Evolutionary conservation across 2,113 vertebrate genomes (phyloP), one percentile per base, ranked within the genome.

Genomic region (Hystrix cristata): DNA sequence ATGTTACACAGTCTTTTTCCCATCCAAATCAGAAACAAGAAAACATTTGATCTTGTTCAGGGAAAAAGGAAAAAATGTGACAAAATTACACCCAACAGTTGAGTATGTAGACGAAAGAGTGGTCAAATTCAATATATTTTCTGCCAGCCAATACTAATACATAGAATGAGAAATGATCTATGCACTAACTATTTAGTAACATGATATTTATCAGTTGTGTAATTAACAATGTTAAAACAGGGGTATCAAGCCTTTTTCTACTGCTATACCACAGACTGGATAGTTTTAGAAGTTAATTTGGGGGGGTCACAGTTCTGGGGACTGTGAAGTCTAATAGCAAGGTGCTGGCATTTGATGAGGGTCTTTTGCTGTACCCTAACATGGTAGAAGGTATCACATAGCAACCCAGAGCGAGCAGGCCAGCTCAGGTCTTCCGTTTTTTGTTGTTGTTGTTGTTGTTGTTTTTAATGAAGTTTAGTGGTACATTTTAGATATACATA

Each of bases 91-190:
- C 9, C 25, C n/a, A 71, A 53, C 5, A 14, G n/a, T 72, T 84
- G 62, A 94, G 14, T 71, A 93, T 67, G 57, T 80, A 48, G 38
- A 59, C 9, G 29, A 71, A 79, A 38, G 13, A 34, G 25, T 94
- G 84, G 78, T 79, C 60, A 87, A 64, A 62, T 86, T 81, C 51
- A 92, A 88, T 60, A 94, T 34, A 51, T 84, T 78, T 91, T 93
- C 67, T 91, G 51, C 67, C 27, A 38, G 67, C 59, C 27, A 87
- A 87, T 65, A 76, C 2, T 31, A 90, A 51, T 87, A 48, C 72
- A 46, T 10, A 5, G 31, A n/a, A 78, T 69, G 38, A 87, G 14
- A 48, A 87, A 84, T 87, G 51, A 62, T 62, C 27, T 87, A 25
- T 8, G 8, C 27, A 64, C 83, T 71, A 83, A 83, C 72, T 90